A percentile compares a stretch with the other conserved stretches of the same genome.
These are phyloP conservation scores for Tragelaphus oryx DNA, from an alignment of 2,797 vertebrate genomes.

Conservation along the genomic window DNA sequence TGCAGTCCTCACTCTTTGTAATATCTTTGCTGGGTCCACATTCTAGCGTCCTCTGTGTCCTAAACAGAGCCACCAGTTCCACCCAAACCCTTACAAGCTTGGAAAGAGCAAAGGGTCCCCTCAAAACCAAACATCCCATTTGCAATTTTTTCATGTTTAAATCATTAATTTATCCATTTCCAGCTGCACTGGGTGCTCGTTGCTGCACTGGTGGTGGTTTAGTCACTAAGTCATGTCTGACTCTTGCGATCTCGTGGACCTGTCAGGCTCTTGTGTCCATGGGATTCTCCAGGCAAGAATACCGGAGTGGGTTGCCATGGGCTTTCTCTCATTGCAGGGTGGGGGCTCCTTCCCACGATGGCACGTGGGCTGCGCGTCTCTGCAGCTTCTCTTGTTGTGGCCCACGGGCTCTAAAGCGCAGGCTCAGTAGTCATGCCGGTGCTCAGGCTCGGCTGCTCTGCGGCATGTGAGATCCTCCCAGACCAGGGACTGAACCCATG, in stretches of 20 bases:
- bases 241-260: too few species aligned
- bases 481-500: background rate
- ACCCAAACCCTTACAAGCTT: background rate
- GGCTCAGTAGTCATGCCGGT: background rate
- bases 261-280: too few species aligned
- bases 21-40: background rate
- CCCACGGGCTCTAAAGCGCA: background rate
- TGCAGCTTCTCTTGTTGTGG: background rate
- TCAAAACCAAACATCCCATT: background rate
- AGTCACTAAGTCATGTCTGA: too few species aligned
- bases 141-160: background rate
- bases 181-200: fast-evolving
- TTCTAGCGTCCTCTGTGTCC: background rate
- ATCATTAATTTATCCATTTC: background rate
- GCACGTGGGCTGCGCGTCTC: background rate
- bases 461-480: too few species aligned
- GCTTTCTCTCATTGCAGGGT: background rate
- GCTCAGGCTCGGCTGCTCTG: background rate
- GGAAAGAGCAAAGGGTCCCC: background rate
- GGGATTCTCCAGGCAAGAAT: too few species aligned
- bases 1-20: background rate
- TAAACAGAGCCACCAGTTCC: background rate
- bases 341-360: background rate
- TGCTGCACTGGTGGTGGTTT: background rate
- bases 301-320: background rate